phyloP scores from a whole-genome alignment of 2,797 vertebrate genomes.

The Anas acuta region DNA sequence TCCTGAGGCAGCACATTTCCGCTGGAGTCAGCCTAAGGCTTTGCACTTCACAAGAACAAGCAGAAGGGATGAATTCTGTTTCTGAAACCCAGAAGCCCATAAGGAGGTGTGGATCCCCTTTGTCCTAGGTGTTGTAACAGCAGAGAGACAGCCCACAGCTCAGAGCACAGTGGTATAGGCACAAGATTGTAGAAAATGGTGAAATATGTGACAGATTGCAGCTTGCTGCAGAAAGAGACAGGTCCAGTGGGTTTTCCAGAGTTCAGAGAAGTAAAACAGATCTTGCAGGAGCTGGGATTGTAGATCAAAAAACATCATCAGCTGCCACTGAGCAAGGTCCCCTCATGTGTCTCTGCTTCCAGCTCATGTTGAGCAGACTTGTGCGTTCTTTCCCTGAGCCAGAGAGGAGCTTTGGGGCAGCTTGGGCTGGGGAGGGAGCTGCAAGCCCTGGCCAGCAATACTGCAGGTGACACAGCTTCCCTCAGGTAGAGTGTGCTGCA shows the following conservation, averaged over 20 bases:
- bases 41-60: not conserved
- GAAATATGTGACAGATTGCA: not conserved
- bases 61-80: not conserved
- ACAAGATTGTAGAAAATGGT: not conserved
- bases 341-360: not conserved
- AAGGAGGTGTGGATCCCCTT: not conserved
- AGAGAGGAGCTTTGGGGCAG: not conserved
- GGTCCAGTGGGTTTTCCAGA: not conserved
- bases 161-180: not conserved
- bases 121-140: not conserved
- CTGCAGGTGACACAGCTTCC: not conserved
- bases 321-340: not conserved
- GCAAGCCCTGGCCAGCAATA: not conserved
- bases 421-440: not conserved
- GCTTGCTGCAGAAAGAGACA: not conserved
- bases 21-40: not conserved
- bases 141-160: not conserved
- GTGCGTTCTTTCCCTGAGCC: not conserved
- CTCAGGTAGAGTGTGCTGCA: fast-evolving
- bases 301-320: not conserved
- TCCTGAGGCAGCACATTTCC: not conserved
- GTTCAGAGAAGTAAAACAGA: not conserved
- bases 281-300: not conserved
- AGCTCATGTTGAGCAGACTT: fast-evolving
- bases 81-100: not conserved